Evolutionary conservation across 2,113 vertebrate species (phyloP).

Genomic region (Nibea albiflora): DNA sequence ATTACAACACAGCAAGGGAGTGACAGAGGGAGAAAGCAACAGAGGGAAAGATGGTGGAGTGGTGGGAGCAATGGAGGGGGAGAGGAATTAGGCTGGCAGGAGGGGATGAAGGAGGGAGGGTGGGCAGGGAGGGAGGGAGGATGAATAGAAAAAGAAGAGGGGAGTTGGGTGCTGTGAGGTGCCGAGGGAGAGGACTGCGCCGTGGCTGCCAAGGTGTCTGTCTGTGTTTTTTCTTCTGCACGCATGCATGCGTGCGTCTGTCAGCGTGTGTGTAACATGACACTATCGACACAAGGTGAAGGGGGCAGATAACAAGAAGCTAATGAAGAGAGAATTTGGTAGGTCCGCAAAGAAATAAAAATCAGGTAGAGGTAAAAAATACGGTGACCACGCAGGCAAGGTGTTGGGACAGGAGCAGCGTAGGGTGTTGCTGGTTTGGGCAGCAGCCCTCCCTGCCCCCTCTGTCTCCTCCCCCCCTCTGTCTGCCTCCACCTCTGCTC

Average conservation of each 20-base stretch:
- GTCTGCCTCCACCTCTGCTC: constrained; percentile 21
- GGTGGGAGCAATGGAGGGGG: constrained; percentile 46
- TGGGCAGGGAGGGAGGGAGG: constrained; percentile 22
- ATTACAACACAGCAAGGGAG: constrained; percentile 71
- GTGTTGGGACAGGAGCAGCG: constrained; percentile 29
- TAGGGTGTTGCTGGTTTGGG: constrained; percentile 53
- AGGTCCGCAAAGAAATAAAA: not conserved
- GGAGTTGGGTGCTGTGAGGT: constrained; percentile 42
- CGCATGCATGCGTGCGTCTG: constrained; percentile 22
- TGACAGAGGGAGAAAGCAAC: constrained; percentile 75
- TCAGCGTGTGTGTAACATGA: constrained; percentile 1
- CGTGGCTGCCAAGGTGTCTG: constrained; percentile 56
- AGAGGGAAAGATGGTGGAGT: constrained; percentile 64
- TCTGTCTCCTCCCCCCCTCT: constrained; percentile 28
- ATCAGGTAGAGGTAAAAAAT: constrained; percentile 12
- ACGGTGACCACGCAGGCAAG: constrained; percentile 34
- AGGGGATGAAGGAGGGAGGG: constrained; percentile 35
- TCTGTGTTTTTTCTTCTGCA: constrained; percentile 33
- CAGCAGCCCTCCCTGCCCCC: constrained; percentile 42
- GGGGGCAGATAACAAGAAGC: not conserved
- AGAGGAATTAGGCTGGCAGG: constrained; percentile 55
- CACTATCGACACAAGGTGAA: constrained; percentile 13
- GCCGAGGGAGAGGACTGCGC: constrained; percentile 43
- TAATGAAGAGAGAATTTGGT: constrained; percentile 37
- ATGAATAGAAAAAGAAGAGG: constrained; percentile 39